Conservation (phyloP, 2,888 invertebrate genomes). For the Tenthredo distinguenda region DNA sequence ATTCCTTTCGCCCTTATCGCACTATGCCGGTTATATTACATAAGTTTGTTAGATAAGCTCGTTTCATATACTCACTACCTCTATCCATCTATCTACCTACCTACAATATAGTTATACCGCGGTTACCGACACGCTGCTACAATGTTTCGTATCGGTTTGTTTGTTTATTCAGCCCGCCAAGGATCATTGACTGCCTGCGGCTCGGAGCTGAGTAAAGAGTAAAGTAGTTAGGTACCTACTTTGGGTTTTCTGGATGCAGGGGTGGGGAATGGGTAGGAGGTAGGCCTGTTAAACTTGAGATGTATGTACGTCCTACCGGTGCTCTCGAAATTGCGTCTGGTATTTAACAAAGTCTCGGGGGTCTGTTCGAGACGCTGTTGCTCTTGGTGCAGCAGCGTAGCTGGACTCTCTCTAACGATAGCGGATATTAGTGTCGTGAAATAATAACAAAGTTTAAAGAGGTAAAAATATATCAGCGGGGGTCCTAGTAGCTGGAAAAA, state of each 20-base stretch:
- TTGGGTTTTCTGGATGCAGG: neutral
- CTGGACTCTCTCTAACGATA: conserved; percentile 28
- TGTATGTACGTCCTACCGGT: conserved; percentile 9
- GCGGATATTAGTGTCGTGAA: conserved; percentile 33
- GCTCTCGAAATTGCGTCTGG: conserved; percentile 50
- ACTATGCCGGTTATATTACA: neutral
- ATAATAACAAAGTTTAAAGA: conserved; percentile 33
- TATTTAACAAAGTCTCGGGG: conserved; percentile 47
- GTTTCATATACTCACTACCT: neutral
- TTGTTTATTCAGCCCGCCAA: conserved; percentile 47
- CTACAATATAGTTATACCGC: conserved; percentile 33
- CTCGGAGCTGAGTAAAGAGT: conserved; percentile 38
- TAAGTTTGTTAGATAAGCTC: conserved; percentile 9
- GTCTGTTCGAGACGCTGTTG: neutral
- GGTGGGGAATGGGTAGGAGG: neutral
- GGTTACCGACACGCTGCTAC: conserved; percentile 21
- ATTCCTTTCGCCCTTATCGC: neutral
- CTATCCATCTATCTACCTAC: conserved; percentile 25
- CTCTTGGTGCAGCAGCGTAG: neutral
- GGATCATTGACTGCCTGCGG: conserved; percentile 52
- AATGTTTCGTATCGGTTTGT: conserved; percentile 49
- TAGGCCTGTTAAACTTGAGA: conserved; percentile 49
- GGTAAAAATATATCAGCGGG: neutral
- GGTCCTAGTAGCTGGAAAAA: neutral
- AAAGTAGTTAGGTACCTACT: neutral